phyloP scores from a whole-genome alignment of 2,888 invertebrate genomes.

The Tipula unca region DNA sequence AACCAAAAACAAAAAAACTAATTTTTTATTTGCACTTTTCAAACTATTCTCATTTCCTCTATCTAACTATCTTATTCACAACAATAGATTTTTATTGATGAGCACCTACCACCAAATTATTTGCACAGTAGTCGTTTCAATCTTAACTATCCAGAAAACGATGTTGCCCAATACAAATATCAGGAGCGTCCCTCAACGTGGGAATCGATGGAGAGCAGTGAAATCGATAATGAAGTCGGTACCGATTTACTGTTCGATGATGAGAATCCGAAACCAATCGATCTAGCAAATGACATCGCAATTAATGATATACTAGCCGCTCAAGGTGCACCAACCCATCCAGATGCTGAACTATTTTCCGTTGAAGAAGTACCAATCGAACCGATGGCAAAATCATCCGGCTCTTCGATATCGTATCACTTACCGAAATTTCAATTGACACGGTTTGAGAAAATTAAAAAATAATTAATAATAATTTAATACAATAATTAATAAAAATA shows the following conservation, averaged over 20 bases:
- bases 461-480: not conserved
- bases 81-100: not conserved
- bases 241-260: not conserved
- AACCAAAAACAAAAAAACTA: not conserved
- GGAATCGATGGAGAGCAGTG: not conserved
- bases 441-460: not conserved
- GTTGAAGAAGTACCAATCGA: not conserved
- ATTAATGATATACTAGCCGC: not conserved
- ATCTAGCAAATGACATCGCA: not conserved
- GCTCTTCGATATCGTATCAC: not conserved
- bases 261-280: not conserved
- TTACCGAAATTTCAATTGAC: not conserved
- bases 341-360: not conserved
- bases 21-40: not conserved
- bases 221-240: not conserved
- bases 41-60: not conserved
- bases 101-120: constrained; percentile 14
- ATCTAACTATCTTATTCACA: not conserved
- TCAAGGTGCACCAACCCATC: not conserved
- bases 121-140: not conserved
- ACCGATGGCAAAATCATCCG: not conserved
- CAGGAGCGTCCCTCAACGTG: not conserved
- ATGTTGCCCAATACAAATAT: not conserved
- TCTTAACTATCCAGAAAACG: constrained; percentile 3
- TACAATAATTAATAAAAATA: not conserved